phyloP scores from a whole-genome alignment of 1,140 invertebrate species.

The Hypothenemus hampei region DNA sequence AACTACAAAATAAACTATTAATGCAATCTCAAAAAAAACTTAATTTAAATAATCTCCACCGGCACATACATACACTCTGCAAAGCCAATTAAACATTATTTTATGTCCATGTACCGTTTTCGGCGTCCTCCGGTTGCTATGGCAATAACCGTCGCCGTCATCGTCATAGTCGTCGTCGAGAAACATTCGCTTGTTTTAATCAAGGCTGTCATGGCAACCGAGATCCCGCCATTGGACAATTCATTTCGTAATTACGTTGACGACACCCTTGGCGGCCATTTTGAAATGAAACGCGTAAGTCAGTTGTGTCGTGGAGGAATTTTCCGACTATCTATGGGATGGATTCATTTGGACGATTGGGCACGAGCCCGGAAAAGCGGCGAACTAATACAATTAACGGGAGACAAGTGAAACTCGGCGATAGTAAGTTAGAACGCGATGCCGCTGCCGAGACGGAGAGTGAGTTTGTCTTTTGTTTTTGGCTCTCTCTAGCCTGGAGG shows the following conservation, averaged over 20 bases:
- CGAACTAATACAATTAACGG: constrained; percentile 48
- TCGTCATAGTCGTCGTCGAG: too few species aligned
- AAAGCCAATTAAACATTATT: too few species aligned
- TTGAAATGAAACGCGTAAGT: constrained; percentile 45
- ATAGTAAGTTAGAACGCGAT: constrained; percentile 43
- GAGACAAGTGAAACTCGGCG: constrained; percentile 48
- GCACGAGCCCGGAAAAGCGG: constrained; percentile 37
- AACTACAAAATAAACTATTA: too few species aligned
- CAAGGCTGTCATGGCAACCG: constrained; percentile 48
- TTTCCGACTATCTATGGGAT: too few species aligned
- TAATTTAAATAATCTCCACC: too few species aligned
- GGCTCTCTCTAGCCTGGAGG: constrained; percentile 10
- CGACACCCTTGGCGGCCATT: constrained; percentile 49
- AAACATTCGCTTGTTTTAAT: constrained; percentile 48
- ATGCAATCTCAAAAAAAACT: too few species aligned
- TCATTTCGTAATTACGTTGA: constrained; percentile 50
- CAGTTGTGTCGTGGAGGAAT: constrained; percentile 36
- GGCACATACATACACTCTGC: too few species aligned
- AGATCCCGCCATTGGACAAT: constrained; percentile 49
- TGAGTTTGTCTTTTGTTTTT: constrained; percentile 18
- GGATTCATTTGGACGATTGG: constrained; percentile 35
- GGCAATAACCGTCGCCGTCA: too few species aligned
- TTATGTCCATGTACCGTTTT: too few species aligned
- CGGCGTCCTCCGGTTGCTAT: constrained; percentile 36
- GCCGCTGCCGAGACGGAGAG: too few species aligned